phyloP scores from a whole-genome alignment of 2,888 invertebrate genomes.

The Drosophila robusta region DNA sequence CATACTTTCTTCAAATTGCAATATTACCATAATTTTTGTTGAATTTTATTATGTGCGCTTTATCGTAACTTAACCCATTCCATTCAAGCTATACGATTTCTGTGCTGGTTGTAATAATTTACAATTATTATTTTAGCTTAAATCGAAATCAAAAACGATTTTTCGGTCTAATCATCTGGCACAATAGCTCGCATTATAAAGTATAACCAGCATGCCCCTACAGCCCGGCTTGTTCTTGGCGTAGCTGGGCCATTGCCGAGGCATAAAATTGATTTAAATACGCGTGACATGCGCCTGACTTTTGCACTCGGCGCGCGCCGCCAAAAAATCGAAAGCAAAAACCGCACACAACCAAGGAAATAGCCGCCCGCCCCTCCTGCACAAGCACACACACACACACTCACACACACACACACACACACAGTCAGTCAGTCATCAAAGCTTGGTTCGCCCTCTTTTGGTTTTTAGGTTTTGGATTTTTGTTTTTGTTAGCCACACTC shows the following conservation, averaged over 20 bases:
- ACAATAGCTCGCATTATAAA: constrained; percentile 9
- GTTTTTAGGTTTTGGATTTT: constrained; percentile 23
- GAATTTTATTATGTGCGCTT: too few relatives aligned
- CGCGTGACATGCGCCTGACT: constrained; percentile 79
- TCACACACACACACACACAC: constrained; percentile 13
- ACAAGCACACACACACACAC: constrained; percentile 10
- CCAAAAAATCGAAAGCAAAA: constrained; percentile 55
- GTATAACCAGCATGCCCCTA: constrained; percentile 12
- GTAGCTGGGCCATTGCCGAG: background rate
- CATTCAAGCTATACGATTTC: too few relatives aligned
- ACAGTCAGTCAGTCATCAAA: constrained; percentile 63
- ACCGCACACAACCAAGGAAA: constrained; percentile 23
- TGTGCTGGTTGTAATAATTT: background rate
- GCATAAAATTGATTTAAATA: constrained; percentile 73
- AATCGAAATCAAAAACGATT: background rate
- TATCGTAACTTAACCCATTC: too few relatives aligned
- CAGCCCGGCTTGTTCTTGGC: constrained; percentile 21
- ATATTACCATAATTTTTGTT: too few relatives aligned
- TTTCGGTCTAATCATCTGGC: background rate
- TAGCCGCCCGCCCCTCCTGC: constrained; percentile 13
- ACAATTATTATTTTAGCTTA: background rate
- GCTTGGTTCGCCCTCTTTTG: constrained; percentile 61
- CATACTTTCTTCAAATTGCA: too few relatives aligned
- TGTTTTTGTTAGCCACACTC: constrained; percentile 50
- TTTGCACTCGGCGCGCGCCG: constrained; percentile 70